phyloP scores from a whole-genome alignment of 1,140 invertebrate species.

The Drosophila trapezifrons region DNA sequence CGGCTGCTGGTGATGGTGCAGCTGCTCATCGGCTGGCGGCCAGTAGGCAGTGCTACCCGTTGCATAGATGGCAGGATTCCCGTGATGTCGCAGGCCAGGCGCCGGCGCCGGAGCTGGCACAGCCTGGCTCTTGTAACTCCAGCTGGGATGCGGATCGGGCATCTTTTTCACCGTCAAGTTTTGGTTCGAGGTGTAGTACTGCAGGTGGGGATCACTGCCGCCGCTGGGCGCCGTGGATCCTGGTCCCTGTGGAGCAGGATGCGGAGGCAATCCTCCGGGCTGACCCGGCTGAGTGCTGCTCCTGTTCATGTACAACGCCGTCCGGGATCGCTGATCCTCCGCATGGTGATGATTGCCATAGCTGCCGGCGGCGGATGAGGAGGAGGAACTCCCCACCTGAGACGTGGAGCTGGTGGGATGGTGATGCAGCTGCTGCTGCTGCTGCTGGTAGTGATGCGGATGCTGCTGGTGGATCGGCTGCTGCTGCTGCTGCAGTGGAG shows the following conservation, averaged over 20 bases:
- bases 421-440: constrained; percentile 43
- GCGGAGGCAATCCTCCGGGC: constrained; percentile 22
- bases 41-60: constrained; percentile 44
- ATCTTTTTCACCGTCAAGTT: constrained; percentile 57
- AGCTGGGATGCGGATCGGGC: constrained; percentile 43
- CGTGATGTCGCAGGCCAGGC: constrained; percentile 36
- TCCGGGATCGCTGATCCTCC: constrained; percentile 43
- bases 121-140: constrained; percentile 56
- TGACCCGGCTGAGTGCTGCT: constrained; percentile 30
- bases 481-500: constrained; percentile 28
- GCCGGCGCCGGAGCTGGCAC: constrained; percentile 35
- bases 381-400: constrained; percentile 31
- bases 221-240: constrained; percentile 17
- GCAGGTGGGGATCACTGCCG: constrained; percentile 64
- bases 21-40: constrained; percentile 47
- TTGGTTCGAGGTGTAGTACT: constrained; percentile 75
- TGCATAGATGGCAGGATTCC: constrained; percentile 34
- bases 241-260: constrained; percentile 1
- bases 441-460: constrained; percentile 37
- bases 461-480: constrained; percentile 46
- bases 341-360: constrained; percentile 44
- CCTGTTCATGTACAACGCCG: constrained; percentile 45
- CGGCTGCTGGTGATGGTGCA: constrained; percentile 43
- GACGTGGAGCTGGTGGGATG: constrained; percentile 33
- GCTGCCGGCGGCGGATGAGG: constrained; percentile 11